phyloP scores from a whole-genome alignment of 2,888 invertebrate genomes.

The Byasa hedistus region DNA sequence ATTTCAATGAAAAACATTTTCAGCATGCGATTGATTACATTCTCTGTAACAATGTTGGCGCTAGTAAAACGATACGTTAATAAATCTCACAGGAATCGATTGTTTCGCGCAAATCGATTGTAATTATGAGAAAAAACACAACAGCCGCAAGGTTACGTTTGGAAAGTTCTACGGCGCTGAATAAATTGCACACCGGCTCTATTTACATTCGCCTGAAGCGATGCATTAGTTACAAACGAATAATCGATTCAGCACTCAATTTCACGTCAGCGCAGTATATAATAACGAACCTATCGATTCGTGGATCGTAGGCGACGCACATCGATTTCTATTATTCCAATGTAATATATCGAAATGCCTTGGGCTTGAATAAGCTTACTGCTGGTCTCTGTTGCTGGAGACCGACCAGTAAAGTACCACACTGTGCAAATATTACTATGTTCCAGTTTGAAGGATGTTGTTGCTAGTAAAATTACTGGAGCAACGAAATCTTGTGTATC shows the following conservation, averaged over 20 bases:
- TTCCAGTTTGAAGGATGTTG: no score
- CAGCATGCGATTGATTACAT: background rate
- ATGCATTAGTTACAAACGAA: conserved; percentile 54
- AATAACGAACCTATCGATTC: conserved; percentile 63
- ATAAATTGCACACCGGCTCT: conserved; percentile 26
- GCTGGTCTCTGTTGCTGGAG: no score
- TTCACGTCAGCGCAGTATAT: conserved; percentile 55
- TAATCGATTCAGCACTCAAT: conserved; percentile 65
- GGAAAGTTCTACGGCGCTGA: conserved; percentile 6
- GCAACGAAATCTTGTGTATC: no score
- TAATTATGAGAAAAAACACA: background rate
- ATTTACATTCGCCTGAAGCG: conserved; percentile 50
- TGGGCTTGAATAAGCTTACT: conserved; percentile 28
- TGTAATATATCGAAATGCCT: conserved; percentile 43
- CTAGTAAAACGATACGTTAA: background rate
- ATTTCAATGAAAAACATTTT: background rate
- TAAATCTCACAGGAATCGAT: background rate
- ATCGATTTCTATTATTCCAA: conserved; percentile 59
- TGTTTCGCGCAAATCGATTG: background rate
- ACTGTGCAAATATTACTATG: no score
- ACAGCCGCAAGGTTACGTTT: background rate
- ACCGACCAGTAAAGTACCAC: background rate
- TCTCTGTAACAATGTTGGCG: background rate
- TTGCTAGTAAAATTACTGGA: no score
- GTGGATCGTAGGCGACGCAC: conserved; percentile 53